Conservation (phyloP, 2,113 vertebrate species). For the Sakesphorus luctuosus region DNA sequence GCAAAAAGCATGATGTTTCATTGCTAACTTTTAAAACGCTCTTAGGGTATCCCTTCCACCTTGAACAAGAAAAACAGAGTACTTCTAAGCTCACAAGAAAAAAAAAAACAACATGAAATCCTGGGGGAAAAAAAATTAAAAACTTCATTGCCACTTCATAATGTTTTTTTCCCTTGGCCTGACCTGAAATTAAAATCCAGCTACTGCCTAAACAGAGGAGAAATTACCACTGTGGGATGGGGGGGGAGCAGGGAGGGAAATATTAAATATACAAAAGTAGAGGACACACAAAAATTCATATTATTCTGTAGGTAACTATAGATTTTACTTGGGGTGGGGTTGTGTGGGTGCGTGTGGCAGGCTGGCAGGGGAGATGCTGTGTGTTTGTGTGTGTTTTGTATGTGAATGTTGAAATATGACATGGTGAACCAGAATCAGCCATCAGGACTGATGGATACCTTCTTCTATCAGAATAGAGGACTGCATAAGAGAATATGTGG, state of each 20-base stretch:
- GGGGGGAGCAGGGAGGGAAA: too few relatives aligned
- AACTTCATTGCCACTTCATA: background rate
- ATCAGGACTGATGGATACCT: background rate
- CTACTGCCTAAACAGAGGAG: background rate
- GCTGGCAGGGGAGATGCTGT: fast-evolving
- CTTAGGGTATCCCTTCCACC: background rate
- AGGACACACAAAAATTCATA: background rate
- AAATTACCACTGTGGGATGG: background rate
- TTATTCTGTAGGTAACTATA: background rate
- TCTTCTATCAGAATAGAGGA: background rate
- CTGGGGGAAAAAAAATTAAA: background rate
- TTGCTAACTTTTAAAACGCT: background rate
- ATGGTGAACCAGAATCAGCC: background rate
- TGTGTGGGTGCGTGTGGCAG: background rate
- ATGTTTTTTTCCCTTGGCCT: background rate
- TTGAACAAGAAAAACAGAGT: background rate
- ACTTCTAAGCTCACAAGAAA: background rate
- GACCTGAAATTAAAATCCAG: background rate
- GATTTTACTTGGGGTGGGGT: background rate
- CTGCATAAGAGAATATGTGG: fast-evolving
- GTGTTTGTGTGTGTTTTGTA: background rate
- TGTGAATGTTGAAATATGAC: background rate
- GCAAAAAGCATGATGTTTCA: background rate
- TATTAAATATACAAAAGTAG: background rate
- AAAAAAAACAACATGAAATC: background rate